These are phyloP conservation scores for Siderastrea radians DNA, from an alignment of 92 coral and sea anemone genomes.

Conservation along the genomic window DNA sequence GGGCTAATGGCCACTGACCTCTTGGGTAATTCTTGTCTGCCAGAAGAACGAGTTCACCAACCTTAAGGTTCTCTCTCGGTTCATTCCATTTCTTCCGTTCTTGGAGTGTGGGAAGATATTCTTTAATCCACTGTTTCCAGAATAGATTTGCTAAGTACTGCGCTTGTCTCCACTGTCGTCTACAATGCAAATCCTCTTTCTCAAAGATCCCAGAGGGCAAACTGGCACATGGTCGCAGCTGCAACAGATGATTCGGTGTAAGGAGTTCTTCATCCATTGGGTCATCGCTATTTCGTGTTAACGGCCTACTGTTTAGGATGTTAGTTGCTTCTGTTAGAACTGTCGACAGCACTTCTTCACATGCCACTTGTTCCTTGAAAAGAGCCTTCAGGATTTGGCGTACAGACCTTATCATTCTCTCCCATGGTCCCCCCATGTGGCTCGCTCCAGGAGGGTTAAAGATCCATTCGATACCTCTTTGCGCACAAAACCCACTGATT, in stretches of 20 bases:
- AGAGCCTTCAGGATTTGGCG: conserved; percentile 53
- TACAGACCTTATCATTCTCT: conserved; percentile 56
- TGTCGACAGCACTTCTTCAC: conserved; percentile 63
- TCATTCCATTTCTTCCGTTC: not conserved
- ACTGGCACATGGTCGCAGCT: conserved; percentile 59
- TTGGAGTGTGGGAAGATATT: not conserved
- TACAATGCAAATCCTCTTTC: conserved; percentile 58
- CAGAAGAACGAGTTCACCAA: not conserved
- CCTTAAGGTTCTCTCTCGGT: not conserved
- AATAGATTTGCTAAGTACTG: not conserved
- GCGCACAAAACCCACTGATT: conserved; percentile 26
- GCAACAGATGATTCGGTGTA: conserved; percentile 73
- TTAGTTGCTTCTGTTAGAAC: conserved; percentile 63
- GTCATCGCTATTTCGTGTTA: conserved; percentile 66
- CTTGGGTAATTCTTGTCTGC: not conserved
- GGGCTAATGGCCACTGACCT: not conserved
- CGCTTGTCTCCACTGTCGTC: conserved; percentile 46
- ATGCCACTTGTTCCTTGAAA: conserved; percentile 58
- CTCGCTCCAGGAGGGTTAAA: conserved; percentile 62
- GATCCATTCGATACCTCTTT: conserved; percentile 35
- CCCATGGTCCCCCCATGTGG: conserved; percentile 59
- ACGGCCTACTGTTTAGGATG: conserved; percentile 64
- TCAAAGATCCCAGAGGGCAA: conserved; percentile 58
- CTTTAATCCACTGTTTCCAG: not conserved
- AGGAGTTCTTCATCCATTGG: conserved; percentile 51